These are phyloP conservation scores for Hoplodrina blanda DNA, from an alignment of 2,888 invertebrate species.

Conservation along the genomic window DNA sequence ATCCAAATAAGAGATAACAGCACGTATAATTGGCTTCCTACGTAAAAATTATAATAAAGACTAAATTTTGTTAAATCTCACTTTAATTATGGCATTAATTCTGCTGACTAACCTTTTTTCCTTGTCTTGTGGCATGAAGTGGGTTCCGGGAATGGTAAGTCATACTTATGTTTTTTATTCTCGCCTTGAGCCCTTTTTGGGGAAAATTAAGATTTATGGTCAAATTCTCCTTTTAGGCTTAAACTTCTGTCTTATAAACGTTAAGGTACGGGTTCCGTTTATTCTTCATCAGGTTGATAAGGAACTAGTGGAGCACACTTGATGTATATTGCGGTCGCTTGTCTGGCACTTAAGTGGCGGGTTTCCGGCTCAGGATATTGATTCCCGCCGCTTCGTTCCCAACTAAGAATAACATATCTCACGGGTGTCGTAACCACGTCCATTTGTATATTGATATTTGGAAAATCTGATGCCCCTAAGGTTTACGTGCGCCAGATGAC, in stretches of 20 bases:
- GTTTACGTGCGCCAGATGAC: slow-evolving; percentile 23
- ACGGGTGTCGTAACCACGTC: slow-evolving; percentile 34
- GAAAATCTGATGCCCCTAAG: slow-evolving; percentile 45
- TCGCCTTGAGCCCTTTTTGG: slow-evolving; percentile 43
- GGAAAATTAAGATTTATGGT: slow-evolving; percentile 58
- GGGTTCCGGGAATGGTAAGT: slow-evolving; percentile 31
- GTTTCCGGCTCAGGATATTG: slow-evolving; percentile 41
- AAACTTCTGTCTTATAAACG: slow-evolving; percentile 45
- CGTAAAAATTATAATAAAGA: slow-evolving; percentile 49
- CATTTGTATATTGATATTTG: slow-evolving; percentile 56
- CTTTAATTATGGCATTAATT: slow-evolving; percentile 52
- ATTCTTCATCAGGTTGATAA: slow-evolving; percentile 42
- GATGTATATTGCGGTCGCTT: slow-evolving; percentile 41
- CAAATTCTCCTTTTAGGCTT: slow-evolving; percentile 37
- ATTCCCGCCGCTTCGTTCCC: slow-evolving; percentile 26
- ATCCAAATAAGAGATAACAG: slow-evolving; percentile 40
- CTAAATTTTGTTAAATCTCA: slow-evolving; percentile 40
- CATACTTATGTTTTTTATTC: slow-evolving; percentile 59
- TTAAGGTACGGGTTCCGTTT: slow-evolving; percentile 36
- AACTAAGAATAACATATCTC: slow-evolving; percentile 33
- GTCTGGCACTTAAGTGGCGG: slow-evolving; percentile 42
- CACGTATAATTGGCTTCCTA: slow-evolving; percentile 31
- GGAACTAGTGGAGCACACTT: slow-evolving; percentile 11
- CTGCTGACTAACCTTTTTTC: slow-evolving; percentile 29
- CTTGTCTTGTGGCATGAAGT: slow-evolving; percentile 10